Conservation (phyloP, 1,140 invertebrate species). For the Scaptomyza montana region DNA sequence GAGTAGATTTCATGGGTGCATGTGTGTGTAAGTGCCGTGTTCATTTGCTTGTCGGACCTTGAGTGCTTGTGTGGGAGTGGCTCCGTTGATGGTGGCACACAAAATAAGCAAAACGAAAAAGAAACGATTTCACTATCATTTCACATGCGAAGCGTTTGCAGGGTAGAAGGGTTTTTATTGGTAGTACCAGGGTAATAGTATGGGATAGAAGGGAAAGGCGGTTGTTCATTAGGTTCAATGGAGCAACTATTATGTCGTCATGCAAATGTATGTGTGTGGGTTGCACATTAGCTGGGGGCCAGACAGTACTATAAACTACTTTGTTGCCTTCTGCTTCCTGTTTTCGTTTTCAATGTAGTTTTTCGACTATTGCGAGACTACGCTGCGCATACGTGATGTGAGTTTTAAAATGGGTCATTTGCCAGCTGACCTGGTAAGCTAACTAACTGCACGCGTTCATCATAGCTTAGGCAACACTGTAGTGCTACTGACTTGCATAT, state of each 20-base stretch:
- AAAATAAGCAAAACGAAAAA: slow-evolving; percentile 6
- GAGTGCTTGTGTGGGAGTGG: slow-evolving; percentile 4
- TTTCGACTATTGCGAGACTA: slow-evolving; percentile 30
- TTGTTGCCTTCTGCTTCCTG: slow-evolving; percentile 32
- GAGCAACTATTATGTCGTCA: slow-evolving; percentile 39
- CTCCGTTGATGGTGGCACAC: slow-evolving; percentile 23
- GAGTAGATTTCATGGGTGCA: slow-evolving; percentile 16
- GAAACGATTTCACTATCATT: slow-evolving; percentile 69
- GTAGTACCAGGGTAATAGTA: background rate
- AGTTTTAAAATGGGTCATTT: slow-evolving; percentile 25
- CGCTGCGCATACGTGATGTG: slow-evolving; percentile 47
- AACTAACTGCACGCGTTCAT: background rate
- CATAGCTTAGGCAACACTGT: slow-evolving; percentile 14
- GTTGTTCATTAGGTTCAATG: slow-evolving; percentile 60
- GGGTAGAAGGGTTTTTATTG: slow-evolving; percentile 52
- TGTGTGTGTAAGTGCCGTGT: slow-evolving; percentile 22
- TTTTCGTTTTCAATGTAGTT: slow-evolving; percentile 61
- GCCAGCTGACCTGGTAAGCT: slow-evolving; percentile 4
- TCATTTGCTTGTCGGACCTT: slow-evolving; percentile 34
- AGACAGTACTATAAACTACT: slow-evolving; percentile 33
- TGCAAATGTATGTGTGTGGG: slow-evolving; percentile 48
- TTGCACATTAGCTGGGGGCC: slow-evolving; percentile 57
- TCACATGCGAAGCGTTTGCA: slow-evolving; percentile 24
- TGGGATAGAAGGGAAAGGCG: background rate
- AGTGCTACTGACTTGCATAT: slow-evolving; percentile 23